A percentile compares a stretch with the other conserved stretches of the same genome.
Conservation (phyloP, 2,113 vertebrate species). For the Megaptera novaeangliae region DNA sequence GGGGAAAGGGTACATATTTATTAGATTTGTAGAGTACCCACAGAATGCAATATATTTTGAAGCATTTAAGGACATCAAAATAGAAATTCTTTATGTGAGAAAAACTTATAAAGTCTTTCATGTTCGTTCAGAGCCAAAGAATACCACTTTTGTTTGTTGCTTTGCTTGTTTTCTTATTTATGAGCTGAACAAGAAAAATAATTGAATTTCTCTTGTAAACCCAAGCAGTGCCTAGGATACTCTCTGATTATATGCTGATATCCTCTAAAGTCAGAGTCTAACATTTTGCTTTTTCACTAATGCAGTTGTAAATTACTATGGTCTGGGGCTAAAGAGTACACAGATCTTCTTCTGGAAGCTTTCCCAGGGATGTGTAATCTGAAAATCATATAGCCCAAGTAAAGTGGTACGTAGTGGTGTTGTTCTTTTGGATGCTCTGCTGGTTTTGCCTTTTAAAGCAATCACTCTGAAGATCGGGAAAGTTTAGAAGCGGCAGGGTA, state of each 20-base stretch:
- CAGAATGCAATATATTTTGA: background rate
- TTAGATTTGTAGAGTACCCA: background rate
- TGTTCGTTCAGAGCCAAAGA: background rate
- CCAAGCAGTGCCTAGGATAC: background rate
- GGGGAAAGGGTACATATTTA: background rate
- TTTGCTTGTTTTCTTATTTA: background rate
- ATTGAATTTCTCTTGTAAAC: constrained; percentile 6
- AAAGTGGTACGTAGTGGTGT: background rate
- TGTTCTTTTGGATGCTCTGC: background rate
- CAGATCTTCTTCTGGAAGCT: background rate
- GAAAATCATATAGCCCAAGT: background rate
- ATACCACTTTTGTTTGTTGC: background rate
- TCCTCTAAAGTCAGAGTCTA: background rate
- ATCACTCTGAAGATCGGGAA: background rate
- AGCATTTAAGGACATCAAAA: background rate
- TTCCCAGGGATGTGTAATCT: background rate
- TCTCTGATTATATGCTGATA: background rate
- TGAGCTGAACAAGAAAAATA: background rate
- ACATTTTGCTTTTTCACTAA: background rate
- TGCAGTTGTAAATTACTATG: constrained; percentile 3
- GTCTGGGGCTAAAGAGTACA: background rate
- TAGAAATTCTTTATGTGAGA: background rate
- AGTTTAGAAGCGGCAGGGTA: background rate
- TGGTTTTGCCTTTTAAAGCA: background rate
- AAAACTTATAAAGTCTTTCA: background rate